Evolutionary conservation across 2,113 vertebrate genomes (phyloP).

Genomic region (Barbus barbus): DNA sequence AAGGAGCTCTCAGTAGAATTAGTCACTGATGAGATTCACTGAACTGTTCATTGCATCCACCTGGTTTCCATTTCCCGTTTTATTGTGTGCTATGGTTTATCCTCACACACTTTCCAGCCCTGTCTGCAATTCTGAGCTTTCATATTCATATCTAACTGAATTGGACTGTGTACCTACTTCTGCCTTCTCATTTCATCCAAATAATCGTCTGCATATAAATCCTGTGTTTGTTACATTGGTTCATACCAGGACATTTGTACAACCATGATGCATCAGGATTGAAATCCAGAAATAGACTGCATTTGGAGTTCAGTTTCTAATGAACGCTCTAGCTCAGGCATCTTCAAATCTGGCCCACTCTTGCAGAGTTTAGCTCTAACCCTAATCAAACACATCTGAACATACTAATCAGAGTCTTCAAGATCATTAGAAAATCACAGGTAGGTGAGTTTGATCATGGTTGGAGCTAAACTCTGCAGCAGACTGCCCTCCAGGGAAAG

Average conservation of each 20-base stretch:
- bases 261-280: not conserved
- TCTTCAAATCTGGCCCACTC: too few relatives aligned
- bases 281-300: not conserved
- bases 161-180: not conserved
- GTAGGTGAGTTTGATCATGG: too few relatives aligned
- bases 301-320: conserved; percentile 9
- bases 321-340: not conserved
- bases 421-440: too few relatives aligned
- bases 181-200: not conserved
- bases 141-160: not conserved
- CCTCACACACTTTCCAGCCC: not conserved
- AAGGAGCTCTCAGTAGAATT: not conserved
- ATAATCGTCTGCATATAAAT: not conserved
- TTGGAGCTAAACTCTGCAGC: too few relatives aligned
- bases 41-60: not conserved
- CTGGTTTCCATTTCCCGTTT: not conserved
- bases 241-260: not conserved
- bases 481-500: too few relatives aligned
- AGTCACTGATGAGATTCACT: not conserved
- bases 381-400: too few relatives aligned
- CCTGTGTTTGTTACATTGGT: not conserved
- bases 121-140: not conserved
- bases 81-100: not conserved
- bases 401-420: too few relatives aligned
- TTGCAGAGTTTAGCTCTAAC: too few relatives aligned